Conservation (phyloP, 1,140 invertebrate genomes). For the Cotesia typhae region DNA sequence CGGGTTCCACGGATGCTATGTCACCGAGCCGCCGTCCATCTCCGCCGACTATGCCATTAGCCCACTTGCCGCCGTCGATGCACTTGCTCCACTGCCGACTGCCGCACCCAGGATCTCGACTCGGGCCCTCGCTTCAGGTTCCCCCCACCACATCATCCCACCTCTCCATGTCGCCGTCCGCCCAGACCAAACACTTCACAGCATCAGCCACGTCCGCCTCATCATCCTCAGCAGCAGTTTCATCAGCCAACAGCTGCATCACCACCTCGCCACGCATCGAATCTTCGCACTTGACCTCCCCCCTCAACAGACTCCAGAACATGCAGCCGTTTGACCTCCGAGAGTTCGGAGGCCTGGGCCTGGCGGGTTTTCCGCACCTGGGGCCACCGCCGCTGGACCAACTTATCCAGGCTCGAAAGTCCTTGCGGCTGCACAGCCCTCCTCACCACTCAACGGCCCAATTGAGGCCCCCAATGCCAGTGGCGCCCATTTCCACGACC, state of each 20-base stretch:
- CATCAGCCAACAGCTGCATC: constrained; percentile 46
- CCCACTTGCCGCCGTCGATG: constrained; percentile 67
- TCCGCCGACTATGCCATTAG: constrained; percentile 69
- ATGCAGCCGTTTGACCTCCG: constrained; percentile 96
- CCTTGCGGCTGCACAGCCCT: constrained; percentile 52
- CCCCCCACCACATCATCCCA: constrained; percentile 54
- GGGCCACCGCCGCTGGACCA: constrained; percentile 66
- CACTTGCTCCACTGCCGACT: constrained; percentile 67
- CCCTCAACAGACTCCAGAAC: constrained; percentile 87
- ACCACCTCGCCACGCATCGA: constrained; percentile 59
- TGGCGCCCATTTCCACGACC: constrained; percentile 58
- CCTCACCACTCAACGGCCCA: constrained; percentile 50
- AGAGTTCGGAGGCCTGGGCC: constrained; percentile 73
- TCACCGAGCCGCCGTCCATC: constrained; percentile 74
- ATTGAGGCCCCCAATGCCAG: constrained; percentile 59
- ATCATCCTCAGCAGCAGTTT: constrained; percentile 36
- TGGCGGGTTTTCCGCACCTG: constrained; percentile 72
- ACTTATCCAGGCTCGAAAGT: constrained; percentile 49
- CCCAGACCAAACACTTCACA: constrained; percentile 55
- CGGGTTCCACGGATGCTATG: constrained; percentile 68
- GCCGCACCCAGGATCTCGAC: constrained; percentile 59
- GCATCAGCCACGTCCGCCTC: constrained; percentile 37
- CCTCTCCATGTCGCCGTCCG: constrained; percentile 54
- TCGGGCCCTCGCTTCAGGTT: constrained; percentile 59
- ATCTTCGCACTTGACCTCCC: constrained; percentile 71